These are phyloP conservation scores for Dugesia japonica DNA, from an alignment of 2,888 invertebrate species.

Conservation along the genomic window DNA sequence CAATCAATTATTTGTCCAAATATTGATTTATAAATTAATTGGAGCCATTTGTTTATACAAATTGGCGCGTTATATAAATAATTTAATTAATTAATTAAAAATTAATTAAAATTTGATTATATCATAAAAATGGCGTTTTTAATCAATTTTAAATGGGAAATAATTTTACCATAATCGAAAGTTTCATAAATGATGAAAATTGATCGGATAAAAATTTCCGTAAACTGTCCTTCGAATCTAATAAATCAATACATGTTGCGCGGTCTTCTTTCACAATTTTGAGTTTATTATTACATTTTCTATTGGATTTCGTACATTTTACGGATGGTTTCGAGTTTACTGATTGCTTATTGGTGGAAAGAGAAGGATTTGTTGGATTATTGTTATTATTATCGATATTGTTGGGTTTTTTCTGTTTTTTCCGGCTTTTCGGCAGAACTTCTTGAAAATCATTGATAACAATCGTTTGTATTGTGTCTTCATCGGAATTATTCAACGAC, in stretches of 20 bases:
- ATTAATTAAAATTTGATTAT: too few relatives aligned
- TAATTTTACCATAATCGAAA: background rate
- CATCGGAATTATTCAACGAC: conserved; percentile 1
- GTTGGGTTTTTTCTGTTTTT: background rate
- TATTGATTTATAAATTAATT: too few relatives aligned
- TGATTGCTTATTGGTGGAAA: background rate
- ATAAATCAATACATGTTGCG: background rate
- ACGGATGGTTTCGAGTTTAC: background rate
- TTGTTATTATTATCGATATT: background rate
- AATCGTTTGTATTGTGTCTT: background rate
- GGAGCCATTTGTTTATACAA: too few relatives aligned
- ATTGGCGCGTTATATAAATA: too few relatives aligned
- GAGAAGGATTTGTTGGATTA: background rate
- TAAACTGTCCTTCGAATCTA: conserved; percentile 13
- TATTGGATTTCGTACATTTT: background rate
- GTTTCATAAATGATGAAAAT: conserved; percentile 12
- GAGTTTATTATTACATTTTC: background rate
- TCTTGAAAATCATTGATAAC: background rate
- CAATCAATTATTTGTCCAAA: too few relatives aligned
- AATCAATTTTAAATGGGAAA: too few relatives aligned
- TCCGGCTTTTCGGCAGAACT: background rate
- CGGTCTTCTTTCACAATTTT: background rate
- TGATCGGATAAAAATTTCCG: background rate
- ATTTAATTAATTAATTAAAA: too few relatives aligned
- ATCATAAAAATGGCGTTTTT: too few relatives aligned